These are phyloP conservation scores for Dendroctonus valens DNA, from an alignment of 1,140 invertebrate species.

Conservation along the genomic window DNA sequence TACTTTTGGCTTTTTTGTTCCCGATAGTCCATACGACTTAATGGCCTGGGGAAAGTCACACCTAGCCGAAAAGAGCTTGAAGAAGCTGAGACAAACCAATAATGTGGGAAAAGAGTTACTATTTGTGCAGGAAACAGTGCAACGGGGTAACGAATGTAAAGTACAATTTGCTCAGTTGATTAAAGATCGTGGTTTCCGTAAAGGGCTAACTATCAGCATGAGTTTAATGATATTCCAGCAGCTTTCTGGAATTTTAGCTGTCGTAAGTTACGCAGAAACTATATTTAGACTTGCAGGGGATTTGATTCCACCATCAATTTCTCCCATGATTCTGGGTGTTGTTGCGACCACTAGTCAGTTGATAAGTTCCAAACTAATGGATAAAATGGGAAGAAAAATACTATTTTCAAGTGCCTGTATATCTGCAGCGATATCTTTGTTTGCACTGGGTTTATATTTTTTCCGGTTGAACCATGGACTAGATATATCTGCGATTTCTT, in stretches of 20 bases:
- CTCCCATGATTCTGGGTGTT: constrained; percentile 56
- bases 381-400: constrained; percentile 62
- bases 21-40: constrained; percentile 70
- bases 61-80: constrained; percentile 21
- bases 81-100: constrained; percentile 22
- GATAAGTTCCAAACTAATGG: constrained; percentile 18
- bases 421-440: constrained; percentile 54
- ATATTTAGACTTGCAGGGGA: constrained; percentile 67
- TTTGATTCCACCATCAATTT: constrained; percentile 50
- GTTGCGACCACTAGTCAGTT: constrained; percentile 15
- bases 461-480: constrained; percentile 11
- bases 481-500: constrained; percentile 30
- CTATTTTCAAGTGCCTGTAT: constrained; percentile 68
- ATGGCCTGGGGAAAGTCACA: constrained; percentile 7
- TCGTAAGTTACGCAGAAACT: constrained; percentile 73
- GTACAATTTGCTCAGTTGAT: constrained; percentile 56
- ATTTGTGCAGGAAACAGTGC: no score
- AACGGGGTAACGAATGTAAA: no score
- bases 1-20: constrained; percentile 53
- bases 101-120: not conserved
- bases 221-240: constrained; percentile 71
- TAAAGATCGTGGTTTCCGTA: constrained; percentile 56
- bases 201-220: constrained; percentile 66
- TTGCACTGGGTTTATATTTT: constrained; percentile 31
- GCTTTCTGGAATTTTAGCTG: constrained; percentile 75